Conservation (phyloP, 2,113 vertebrate species). For the Apodemus sylvaticus region DNA sequence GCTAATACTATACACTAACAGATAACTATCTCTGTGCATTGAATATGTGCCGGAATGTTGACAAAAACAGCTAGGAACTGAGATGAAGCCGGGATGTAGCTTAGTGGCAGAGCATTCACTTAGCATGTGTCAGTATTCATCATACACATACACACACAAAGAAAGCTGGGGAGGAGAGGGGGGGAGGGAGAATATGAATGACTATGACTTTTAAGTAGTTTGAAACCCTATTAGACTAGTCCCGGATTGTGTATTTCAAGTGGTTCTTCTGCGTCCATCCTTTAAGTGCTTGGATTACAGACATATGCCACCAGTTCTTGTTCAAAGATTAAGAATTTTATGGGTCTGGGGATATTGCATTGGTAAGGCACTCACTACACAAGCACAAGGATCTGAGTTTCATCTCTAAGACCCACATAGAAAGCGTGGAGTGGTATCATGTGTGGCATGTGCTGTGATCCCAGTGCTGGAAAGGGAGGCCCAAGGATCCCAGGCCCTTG, state of each 20-base stretch:
- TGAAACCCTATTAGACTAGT: not conserved
- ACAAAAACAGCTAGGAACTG: not conserved
- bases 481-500: not conserved
- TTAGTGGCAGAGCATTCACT: not conserved
- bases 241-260: not conserved
- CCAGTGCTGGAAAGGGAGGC: not conserved
- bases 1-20: too few species aligned
- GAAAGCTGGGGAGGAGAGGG: not conserved
- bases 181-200: not conserved
- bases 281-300: not conserved
- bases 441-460: not conserved
- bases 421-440: not conserved
- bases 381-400: not conserved
- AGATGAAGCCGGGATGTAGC: not conserved
- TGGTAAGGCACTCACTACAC: not conserved
- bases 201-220: not conserved
- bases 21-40: not conserved
- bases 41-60: not conserved
- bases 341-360: not conserved
- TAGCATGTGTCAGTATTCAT: not conserved
- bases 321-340: not conserved
- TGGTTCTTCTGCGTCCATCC: not conserved
- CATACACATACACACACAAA: not conserved
- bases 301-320: not conserved
- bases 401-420: not conserved